A percentile compares a stretch with the other conserved stretches of the same genome.
phyloP scores from a whole-genome alignment of 2,797 vertebrate species.

The Pagetopsis macropterus region DNA sequence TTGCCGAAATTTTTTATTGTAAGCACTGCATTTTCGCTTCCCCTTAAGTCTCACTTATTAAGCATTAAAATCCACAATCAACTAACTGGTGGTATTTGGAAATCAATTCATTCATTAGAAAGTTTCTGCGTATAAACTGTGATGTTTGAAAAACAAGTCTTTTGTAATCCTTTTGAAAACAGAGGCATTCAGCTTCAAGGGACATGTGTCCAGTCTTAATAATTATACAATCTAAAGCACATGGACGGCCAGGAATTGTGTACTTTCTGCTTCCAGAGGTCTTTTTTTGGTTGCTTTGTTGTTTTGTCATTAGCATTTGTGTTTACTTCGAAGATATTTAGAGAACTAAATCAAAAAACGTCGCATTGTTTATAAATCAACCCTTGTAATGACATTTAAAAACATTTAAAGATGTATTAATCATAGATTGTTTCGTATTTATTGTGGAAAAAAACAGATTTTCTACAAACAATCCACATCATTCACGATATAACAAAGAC shows the following conservation, averaged over 20 bases:
- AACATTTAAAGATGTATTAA: conserved; percentile 3
- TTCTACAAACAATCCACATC: conserved; percentile 4
- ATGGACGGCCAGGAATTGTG: conserved; percentile 28
- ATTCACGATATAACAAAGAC: not conserved
- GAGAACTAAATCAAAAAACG: conserved; percentile 3
- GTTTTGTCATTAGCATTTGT: conserved; percentile 39
- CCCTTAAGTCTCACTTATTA: conserved; percentile 24
- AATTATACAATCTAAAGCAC: conserved; percentile 57
- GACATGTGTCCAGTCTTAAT: conserved; percentile 37
- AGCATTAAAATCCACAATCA: conserved; percentile 5
- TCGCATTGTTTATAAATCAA: conserved; percentile 17
- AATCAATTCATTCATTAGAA: conserved; percentile 27
- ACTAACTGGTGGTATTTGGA: conserved; percentile 49
- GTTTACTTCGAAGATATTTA: conserved; percentile 31
- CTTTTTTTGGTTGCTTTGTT: conserved; percentile 37
- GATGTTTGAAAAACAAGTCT: conserved; percentile 17
- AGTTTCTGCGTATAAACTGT: conserved; percentile 30
- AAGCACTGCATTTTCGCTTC: conserved; percentile 41
- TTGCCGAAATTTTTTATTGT: conserved; percentile 48
- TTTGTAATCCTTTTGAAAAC: conserved; percentile 30
- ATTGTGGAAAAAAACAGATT: not conserved
- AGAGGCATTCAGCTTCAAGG: conserved; percentile 17
- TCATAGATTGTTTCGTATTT: not conserved
- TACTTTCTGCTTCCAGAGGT: conserved; percentile 18
- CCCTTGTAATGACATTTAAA: conserved; percentile 10